Evolutionary conservation across 2,797 vertebrate genomes (phyloP).

Genomic region (Tapera naevia): DNA sequence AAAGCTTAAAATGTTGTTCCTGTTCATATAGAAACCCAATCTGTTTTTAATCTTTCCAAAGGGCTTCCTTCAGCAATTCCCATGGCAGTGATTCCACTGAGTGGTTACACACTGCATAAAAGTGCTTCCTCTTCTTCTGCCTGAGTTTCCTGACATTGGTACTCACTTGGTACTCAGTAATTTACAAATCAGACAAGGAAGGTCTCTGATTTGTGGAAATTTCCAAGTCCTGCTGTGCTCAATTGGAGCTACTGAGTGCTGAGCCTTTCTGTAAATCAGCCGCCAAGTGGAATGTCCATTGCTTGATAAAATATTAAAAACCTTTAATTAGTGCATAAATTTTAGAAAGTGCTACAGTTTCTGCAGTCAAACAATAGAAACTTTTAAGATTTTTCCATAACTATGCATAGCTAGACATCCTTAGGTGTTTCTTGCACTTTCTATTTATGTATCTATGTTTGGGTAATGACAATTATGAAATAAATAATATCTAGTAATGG

Average conservation of each 20-base stretch:
- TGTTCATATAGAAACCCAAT: neutral
- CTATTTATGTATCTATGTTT: neutral
- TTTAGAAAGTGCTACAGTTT: neutral
- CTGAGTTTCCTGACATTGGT: neutral
- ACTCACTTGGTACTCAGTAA: neutral
- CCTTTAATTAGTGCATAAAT: conserved; percentile 24
- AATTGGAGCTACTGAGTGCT: neutral
- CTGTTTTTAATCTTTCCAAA: neutral
- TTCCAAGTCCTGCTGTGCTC: neutral
- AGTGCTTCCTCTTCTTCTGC: neutral
- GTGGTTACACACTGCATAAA: neutral
- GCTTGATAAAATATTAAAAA: conserved; percentile 43
- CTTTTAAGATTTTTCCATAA: neutral
- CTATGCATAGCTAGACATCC: neutral
- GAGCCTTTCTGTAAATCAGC: neutral
- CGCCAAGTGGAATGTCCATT: neutral
- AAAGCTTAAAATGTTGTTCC: neutral
- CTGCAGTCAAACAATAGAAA: neutral
- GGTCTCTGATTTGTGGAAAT: neutral
- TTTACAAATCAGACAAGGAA: neutral
- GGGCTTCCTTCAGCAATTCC: neutral
- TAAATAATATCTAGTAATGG: neutral
- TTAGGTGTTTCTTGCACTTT: neutral
- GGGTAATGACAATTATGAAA: neutral
- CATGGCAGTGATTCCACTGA: neutral